Evolutionary conservation across 2,888 invertebrate genomes (phyloP).

Genomic region (Meiosimyza platycephala): DNA sequence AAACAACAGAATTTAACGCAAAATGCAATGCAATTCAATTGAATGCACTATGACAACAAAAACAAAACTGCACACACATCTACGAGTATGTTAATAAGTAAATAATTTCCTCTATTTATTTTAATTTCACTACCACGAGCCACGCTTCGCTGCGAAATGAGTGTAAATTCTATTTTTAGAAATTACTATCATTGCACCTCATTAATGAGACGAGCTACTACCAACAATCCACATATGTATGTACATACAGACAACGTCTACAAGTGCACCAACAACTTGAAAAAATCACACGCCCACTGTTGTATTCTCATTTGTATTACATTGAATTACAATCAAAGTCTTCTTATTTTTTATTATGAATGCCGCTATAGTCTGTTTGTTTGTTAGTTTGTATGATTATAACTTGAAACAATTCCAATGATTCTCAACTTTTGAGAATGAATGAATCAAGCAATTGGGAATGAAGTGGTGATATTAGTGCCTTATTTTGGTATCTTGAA

Average conservation of each 20-base stretch:
- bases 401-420: too few species aligned
- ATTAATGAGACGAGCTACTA: slow-evolving; percentile 37
- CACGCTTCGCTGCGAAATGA: slow-evolving; percentile 33
- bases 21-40: not conserved
- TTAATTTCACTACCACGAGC: not conserved
- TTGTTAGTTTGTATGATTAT: too few species aligned
- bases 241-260: slow-evolving; percentile 13
- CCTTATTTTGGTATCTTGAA: too few species aligned
- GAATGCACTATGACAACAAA: slow-evolving; percentile 1
- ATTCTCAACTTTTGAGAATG: too few species aligned
- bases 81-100: not conserved
- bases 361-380: too few species aligned
- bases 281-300: not conserved
- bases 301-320: not conserved
- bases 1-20: not conserved
- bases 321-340: not conserved
- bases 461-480: too few species aligned
- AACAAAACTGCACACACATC: not conserved
- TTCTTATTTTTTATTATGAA: not conserved
- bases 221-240: not conserved
- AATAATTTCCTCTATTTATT: not conserved
- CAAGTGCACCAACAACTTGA: too few species aligned
- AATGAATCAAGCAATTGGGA: too few species aligned
- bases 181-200: slow-evolving; percentile 41
- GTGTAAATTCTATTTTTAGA: slow-evolving; percentile 46